phyloP scores from a whole-genome alignment of 2,888 invertebrate species.

The Leucoma salicis region DNA sequence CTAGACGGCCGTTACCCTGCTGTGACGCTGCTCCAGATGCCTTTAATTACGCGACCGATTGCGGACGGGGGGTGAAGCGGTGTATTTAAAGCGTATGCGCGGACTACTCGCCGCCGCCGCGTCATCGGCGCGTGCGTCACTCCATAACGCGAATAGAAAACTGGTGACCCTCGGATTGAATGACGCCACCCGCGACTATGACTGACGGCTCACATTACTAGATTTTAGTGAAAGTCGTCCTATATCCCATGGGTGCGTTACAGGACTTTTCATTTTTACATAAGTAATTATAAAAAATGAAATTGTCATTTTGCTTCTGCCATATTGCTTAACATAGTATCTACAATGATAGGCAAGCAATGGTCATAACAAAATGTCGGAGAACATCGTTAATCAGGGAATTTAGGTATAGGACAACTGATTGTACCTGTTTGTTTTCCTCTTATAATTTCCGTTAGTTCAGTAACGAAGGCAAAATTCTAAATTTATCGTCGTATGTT shows the following conservation, averaged over 20 bases:
- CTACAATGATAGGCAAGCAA: too few relatives aligned
- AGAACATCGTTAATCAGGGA: too few relatives aligned
- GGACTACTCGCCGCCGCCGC: slow-evolving; percentile 40
- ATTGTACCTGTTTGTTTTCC: too few relatives aligned
- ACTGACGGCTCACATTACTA: slow-evolving; percentile 58
- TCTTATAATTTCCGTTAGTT: too few relatives aligned
- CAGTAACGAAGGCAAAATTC: too few relatives aligned
- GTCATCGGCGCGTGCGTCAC: slow-evolving; percentile 76
- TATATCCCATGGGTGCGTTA: slow-evolving; percentile 16
- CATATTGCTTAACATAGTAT: too few relatives aligned
- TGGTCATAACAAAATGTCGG: too few relatives aligned
- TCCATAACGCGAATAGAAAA: slow-evolving; percentile 71
- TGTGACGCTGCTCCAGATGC: slow-evolving; percentile 55
- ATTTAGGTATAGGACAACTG: too few relatives aligned
- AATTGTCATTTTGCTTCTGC: too few relatives aligned
- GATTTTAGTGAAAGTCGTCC: slow-evolving; percentile 41
- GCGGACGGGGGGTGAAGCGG: slow-evolving; percentile 34
- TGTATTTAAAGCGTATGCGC: slow-evolving; percentile 54
- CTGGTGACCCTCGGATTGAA: slow-evolving; percentile 63
- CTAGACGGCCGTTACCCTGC: slow-evolving; percentile 52
- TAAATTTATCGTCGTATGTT: too few relatives aligned
- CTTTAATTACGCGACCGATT: slow-evolving; percentile 56
- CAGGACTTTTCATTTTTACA: too few relatives aligned
- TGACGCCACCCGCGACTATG: slow-evolving; percentile 59
- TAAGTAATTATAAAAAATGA: too few relatives aligned